Evolutionary conservation across 2,888 invertebrate genomes (phyloP).

Genomic region (Yponomeuta plumbellus): DNA sequence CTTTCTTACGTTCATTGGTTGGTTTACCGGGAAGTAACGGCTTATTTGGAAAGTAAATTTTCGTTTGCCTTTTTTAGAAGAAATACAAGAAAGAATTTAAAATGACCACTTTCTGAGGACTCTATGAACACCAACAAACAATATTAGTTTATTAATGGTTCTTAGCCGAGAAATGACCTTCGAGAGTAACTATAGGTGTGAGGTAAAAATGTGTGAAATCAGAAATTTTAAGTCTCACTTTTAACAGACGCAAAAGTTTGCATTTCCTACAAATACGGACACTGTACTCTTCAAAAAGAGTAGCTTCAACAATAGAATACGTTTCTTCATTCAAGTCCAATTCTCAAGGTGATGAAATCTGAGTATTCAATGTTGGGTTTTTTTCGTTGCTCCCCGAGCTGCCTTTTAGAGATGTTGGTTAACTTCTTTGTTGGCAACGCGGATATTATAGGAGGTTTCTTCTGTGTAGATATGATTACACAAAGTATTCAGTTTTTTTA

Average conservation of each 20-base stretch:
- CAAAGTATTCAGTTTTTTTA: background rate
- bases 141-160: no score
- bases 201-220: no score
- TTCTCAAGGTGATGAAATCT: constrained; percentile 3
- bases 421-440: background rate
- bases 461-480: background rate
- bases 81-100: no score
- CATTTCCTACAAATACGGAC: background rate
- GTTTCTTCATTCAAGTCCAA: background rate
- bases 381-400: background rate
- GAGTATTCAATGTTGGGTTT: background rate
- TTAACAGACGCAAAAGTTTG: background rate
- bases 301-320: background rate
- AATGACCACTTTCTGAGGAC: no score
- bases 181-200: no score
- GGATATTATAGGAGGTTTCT: background rate
- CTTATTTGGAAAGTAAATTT: no score
- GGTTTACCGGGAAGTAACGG: no score
- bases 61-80: no score
- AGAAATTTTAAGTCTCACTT: no score
- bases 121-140: no score
- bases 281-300: background rate
- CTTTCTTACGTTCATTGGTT: no score
- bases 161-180: no score
- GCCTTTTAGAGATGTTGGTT: background rate